Evolutionary conservation across 2,888 invertebrate genomes (phyloP).

Genomic region (Sinhomidia bicolor): DNA sequence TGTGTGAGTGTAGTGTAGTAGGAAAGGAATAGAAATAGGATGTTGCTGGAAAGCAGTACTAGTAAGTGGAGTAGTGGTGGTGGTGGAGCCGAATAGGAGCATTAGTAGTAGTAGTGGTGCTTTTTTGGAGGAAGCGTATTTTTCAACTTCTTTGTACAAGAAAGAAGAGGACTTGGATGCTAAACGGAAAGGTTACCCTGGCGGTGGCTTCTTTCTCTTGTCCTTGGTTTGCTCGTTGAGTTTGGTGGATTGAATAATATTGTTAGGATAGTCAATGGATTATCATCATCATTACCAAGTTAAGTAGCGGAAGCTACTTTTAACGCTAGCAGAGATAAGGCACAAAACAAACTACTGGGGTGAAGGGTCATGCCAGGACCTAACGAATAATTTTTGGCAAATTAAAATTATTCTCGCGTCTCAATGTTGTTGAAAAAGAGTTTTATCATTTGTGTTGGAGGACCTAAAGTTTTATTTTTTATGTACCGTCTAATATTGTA

Average conservation of each 20-base stretch:
- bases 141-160: not conserved
- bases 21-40: not conserved
- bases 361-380: not conserved
- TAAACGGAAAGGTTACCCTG: conserved; percentile 25
- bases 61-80: not conserved
- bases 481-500: no score
- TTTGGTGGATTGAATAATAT: not conserved
- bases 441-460: not conserved
- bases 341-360: no score
- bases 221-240: conserved; percentile 1
- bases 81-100: not conserved
- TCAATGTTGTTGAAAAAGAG: not conserved
- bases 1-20: no score
- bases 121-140: not conserved
- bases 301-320: not conserved
- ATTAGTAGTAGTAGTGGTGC: not conserved
- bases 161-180: not conserved
- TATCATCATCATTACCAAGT: not conserved
- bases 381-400: not conserved
- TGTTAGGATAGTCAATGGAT: not conserved
- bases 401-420: not conserved
- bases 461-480: not conserved
- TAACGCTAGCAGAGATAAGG: not conserved
- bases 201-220: conserved; percentile 30
- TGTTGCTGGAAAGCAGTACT: not conserved